A percentile compares a stretch with the other conserved stretches of the same genome.
Conservation (phyloP, 1,140 invertebrate species). For the Drosophila pallidifrons region DNA sequence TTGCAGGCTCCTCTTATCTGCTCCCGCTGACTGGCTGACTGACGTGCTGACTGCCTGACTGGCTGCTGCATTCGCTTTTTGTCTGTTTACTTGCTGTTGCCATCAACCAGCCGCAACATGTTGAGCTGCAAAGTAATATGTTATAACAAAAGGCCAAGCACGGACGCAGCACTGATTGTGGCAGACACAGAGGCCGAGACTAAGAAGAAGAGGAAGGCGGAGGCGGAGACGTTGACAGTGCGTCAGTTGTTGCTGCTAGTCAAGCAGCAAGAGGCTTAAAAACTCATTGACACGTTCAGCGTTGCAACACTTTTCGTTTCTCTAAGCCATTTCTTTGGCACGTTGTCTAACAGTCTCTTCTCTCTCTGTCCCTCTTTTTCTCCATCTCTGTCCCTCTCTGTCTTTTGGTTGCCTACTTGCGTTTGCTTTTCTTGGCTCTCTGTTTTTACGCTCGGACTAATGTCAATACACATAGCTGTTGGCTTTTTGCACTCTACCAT, state of each 20-base stretch:
- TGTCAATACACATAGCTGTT: slow-evolving; percentile 53
- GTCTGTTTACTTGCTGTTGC: slow-evolving; percentile 61
- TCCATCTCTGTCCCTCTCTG: no score
- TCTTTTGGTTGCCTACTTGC: neutral
- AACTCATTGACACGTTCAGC: slow-evolving; percentile 77
- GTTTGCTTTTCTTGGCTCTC: neutral
- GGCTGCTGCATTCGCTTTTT: slow-evolving; percentile 48
- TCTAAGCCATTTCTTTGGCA: slow-evolving; percentile 68
- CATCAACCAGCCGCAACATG: slow-evolving; percentile 71
- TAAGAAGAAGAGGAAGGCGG: no score
- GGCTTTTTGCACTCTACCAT: slow-evolving; percentile 22
- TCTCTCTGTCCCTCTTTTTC: neutral
- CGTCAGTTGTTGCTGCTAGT: slow-evolving; percentile 29
- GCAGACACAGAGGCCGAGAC: slow-evolving; percentile 1
- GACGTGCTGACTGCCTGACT: slow-evolving; percentile 31
- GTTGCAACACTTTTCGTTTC: slow-evolving; percentile 47
- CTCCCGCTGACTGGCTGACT: slow-evolving; percentile 32
- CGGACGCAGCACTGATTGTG: slow-evolving; percentile 23
- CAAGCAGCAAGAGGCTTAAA: slow-evolving; percentile 54
- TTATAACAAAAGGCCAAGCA: slow-evolving; percentile 71
- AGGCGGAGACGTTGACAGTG: slow-evolving; percentile 11
- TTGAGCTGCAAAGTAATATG: slow-evolving; percentile 76
- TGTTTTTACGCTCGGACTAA: slow-evolving; percentile 50
- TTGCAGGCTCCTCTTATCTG: slow-evolving; percentile 61
- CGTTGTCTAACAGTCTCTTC: slow-evolving; percentile 19